These are phyloP conservation scores for Rhinolophus sinicus DNA, from an alignment of 2,113 vertebrate species.

Conservation along the genomic window DNA sequence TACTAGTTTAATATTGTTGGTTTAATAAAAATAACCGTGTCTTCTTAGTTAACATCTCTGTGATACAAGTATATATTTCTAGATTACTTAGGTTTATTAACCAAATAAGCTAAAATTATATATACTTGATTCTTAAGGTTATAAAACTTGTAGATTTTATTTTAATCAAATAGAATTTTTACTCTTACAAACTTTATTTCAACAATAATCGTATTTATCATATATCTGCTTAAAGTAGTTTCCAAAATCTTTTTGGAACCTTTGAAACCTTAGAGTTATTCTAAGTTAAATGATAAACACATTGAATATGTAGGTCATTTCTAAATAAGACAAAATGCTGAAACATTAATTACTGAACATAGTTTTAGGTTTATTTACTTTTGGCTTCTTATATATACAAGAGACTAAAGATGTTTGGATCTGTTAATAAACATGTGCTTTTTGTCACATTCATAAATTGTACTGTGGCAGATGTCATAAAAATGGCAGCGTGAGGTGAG, in stretches of 20 bases:
- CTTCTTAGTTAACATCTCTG: background rate
- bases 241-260: background rate
- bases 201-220: background rate
- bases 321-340: background rate
- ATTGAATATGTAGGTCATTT: background rate
- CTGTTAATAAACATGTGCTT: background rate
- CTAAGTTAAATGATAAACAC: background rate
- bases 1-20: background rate
- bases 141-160: background rate
- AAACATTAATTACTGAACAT: background rate
- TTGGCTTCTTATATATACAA: background rate
- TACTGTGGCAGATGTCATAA: no score
- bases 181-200: background rate
- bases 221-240: background rate
- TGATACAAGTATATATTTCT: background rate
- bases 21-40: background rate
- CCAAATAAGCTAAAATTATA: background rate
- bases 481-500: no score
- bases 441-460: background rate
- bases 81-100: background rate
- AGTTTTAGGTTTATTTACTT: background rate
- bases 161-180: background rate
- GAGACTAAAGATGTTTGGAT: background rate
- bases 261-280: background rate
- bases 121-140: background rate